Percentiles rank a stretch among this genome's conserved stretches.
Conservation (phyloP, 2,113 vertebrate genomes). For the Agapornis roseicollis region DNA sequence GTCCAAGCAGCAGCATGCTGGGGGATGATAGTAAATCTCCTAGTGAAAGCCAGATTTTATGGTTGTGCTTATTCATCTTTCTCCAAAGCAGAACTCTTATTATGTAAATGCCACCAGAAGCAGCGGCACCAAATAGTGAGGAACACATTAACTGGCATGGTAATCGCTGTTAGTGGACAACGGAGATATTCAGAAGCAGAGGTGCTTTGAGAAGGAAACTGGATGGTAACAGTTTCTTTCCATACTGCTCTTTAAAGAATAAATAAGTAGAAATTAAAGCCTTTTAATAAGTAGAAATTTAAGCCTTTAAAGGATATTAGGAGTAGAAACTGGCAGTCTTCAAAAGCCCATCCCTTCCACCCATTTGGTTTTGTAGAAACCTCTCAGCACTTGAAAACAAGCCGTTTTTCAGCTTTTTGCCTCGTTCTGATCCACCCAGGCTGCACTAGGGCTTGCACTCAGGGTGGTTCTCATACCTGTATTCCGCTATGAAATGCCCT, state of each 20-base stretch:
- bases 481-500: neutral
- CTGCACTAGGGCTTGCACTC: neutral
- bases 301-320: neutral
- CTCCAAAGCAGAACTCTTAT: neutral
- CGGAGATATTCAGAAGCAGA: neutral
- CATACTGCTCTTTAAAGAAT: neutral
- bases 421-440: neutral
- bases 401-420: neutral
- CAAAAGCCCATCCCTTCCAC: neutral
- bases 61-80: slow-evolving; percentile 25
- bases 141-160: neutral
- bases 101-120: neutral
- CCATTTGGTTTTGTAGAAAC: fast-evolving
- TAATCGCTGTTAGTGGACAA: neutral
- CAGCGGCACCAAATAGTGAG: neutral
- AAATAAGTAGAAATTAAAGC: neutral
- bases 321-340: neutral
- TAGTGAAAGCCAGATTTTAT: neutral
- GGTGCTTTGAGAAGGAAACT: neutral
- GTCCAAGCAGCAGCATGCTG: neutral
- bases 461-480: no score
- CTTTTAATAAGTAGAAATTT: neutral
- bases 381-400: neutral
- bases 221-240: neutral
- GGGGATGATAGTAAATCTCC: neutral